A percentile compares a stretch with the other conserved stretches of the same genome.
Evolutionary conservation across 2,797 vertebrate genomes (phyloP).

Genomic region (Enteromius treurensis): DNA sequence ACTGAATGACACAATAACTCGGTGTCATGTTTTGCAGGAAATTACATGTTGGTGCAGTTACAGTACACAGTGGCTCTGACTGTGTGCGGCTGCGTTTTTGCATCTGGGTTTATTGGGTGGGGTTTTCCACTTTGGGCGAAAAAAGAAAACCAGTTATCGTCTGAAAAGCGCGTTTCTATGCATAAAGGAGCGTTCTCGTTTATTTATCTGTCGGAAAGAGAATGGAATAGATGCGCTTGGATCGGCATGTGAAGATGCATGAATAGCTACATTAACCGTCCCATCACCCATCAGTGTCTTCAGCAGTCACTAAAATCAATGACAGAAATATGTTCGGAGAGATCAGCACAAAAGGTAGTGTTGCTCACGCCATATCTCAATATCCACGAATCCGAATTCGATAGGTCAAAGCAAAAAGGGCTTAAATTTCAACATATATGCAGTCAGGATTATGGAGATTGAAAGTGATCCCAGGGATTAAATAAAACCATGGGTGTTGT

Average conservation of each 20-base stretch:
- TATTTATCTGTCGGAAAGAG: neutral
- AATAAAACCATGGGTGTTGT: conserved; percentile 41
- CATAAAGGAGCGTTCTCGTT: neutral
- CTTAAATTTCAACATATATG: conserved; percentile 41
- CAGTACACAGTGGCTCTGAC: neutral
- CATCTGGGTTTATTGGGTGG: conserved; percentile 28
- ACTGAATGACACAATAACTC: conserved; percentile 19
- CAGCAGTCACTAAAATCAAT: conserved; percentile 47
- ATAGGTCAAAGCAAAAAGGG: conserved; percentile 11
- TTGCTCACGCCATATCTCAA: conserved; percentile 31
- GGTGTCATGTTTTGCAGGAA: conserved; percentile 14
- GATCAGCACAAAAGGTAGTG: conserved; percentile 22
- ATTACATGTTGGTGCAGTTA: conserved; percentile 2
- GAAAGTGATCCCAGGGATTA: conserved; percentile 43
- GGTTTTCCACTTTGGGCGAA: conserved; percentile 20
- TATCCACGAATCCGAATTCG: conserved; percentile 17
- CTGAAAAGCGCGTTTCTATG: neutral
- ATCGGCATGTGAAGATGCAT: conserved; percentile 18
- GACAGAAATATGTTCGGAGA: conserved; percentile 31
- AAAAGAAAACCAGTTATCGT: conserved; percentile 23
- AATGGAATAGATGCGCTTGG: conserved; percentile 1
- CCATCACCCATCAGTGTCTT: conserved; percentile 41
- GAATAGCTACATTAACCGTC: conserved; percentile 17
- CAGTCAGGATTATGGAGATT: conserved; percentile 36
- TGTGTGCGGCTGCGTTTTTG: conserved; percentile 5